Evolutionary conservation across 2,797 vertebrate genomes (phyloP), one percentile per base, ranked within the genome.

Genomic region (Petrocephalus schoutedeni): DNA sequence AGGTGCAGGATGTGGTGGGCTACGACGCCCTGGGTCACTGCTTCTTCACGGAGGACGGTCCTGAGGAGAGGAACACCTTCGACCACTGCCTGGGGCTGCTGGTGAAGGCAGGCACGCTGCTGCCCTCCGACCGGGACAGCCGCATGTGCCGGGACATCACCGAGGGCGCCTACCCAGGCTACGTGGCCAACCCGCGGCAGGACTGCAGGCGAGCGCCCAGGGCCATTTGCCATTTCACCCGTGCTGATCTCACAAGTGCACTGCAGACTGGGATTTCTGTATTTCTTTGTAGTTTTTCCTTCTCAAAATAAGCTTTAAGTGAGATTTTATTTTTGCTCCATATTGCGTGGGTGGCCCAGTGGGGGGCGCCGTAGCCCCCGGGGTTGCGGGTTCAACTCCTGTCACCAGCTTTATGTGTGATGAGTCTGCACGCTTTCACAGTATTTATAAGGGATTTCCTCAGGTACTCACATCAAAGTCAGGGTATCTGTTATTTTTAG

Each of bases 21-120:
- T 99, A 98, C 7, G 93, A 99, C 61, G 94, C 95, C 0, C 90
- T 99, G 85, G 98, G 98, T 2, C 98, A 99, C 89, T 99, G 98
- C 88, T 99, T 98, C 93, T 99, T 99, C 88, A 98, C 96, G 0
- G 98, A 99, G 91, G 98, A 99, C 0, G 98, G 98, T 0, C 96
- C 98, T 0, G 98, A 99, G 88, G 97, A 99, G 88, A 96, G 98
- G 90, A 99, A 99, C 92, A 98, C 98, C 0, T 99, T 99, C n/a
- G 96, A 98, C 85, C 98, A 99, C 93, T 99, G 98, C 71, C 95
- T 99, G 0, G 98, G 98, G 8, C 95, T 99, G 74, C 93, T 98
- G 90, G 95, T 98, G 1, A 97, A 97, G 87, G 94, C 98, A 0
- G 97, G 98, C 36, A 98, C 98, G 0, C 95, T 99, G 88, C 95